Evolutionary conservation across 1,140 invertebrate genomes (phyloP), one percentile per base, ranked within the genome.

Genomic region (Drosophila sulfurigaster): DNA sequence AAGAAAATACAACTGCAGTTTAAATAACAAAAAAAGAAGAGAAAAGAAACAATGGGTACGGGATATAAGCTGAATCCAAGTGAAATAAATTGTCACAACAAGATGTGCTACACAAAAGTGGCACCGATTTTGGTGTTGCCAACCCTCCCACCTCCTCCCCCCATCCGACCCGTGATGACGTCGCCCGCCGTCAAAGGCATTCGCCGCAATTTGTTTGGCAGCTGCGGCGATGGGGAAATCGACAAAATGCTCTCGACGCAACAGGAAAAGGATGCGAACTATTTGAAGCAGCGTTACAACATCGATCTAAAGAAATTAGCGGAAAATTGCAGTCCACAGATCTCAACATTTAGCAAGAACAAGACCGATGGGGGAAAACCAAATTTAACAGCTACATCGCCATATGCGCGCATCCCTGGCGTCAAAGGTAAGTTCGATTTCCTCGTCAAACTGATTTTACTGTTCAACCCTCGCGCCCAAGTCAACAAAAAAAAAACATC

Each of bases 351-450:
- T 3, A 38, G 43, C 38, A 35, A 62, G 1, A 15, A 25, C 52
- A 38, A 38, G 8, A 32, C 5, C 6, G 30, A 32, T 5, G 30
- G 30, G 30, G 30, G 7, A 5, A 38, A 35, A 59, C 38, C 28
- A 54, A 28, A 30, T 41, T 35, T 35, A 45, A 46, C 11, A 51
- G 35, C 38, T 56, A 48, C 15, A 45, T n/a, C n/a, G 43, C 32
- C 13, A 10, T 59, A 56, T 62, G n/a, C 6, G 10, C 58, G 43
- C 3, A 46, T 20, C 28, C 35, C 51, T 30, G 64, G 82, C 59
- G 54, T 82, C 0, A 86, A 86, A 87, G 15, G 82, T 86, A 56
- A 54, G 82, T 75, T 25, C 35, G 10, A 35, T 3, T 25, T 51
- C 35, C 46, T 16, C 56, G 49, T 62, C 78, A 81, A 25, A 78